These are phyloP conservation scores for Anthophora plumipes DNA, from an alignment of 2,888 invertebrate species.

Conservation along the genomic window DNA sequence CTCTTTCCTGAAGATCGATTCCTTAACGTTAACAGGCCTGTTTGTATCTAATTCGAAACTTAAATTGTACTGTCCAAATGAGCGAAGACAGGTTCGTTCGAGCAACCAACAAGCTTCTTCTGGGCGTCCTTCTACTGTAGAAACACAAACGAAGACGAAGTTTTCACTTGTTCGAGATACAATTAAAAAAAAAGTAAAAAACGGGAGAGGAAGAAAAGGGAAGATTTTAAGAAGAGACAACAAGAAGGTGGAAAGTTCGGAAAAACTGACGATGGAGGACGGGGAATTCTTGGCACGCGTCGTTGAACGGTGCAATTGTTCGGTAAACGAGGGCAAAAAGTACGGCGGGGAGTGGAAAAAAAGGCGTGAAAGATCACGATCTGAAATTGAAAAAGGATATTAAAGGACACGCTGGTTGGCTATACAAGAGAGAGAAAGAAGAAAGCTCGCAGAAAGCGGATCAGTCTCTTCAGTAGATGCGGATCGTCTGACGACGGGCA, in stretches of 20 bases:
- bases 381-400: slow-evolving; percentile 6
- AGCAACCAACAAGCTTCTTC: slow-evolving; percentile 20
- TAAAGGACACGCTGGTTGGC: neutral
- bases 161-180: neutral
- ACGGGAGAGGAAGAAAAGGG: neutral
- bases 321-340: slow-evolving; percentile 22
- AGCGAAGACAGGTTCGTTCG: slow-evolving; percentile 31
- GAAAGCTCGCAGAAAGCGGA: slow-evolving; percentile 1
- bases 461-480: slow-evolving; percentile 30
- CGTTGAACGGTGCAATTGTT: slow-evolving; percentile 26
- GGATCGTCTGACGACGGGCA: slow-evolving; percentile 33
- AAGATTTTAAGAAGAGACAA: too few relatives aligned
- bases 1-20: slow-evolving; percentile 57
- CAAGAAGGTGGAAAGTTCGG: neutral
- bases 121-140: neutral
- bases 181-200: slow-evolving; percentile 28
- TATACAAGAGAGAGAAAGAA: neutral
- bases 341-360: neutral
- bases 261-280: neutral
- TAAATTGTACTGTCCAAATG: slow-evolving; percentile 57
- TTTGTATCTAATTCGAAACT: slow-evolving; percentile 63
- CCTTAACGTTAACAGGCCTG: slow-evolving; percentile 41
- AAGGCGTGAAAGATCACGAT: slow-evolving; percentile 12
- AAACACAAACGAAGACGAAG: neutral
- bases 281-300: slow-evolving; percentile 24